Percentiles rank a stretch among this genome's conserved stretches.
Evolutionary conservation across 1,140 invertebrate species (phyloP).

Genomic region (Thaumatotibia leucotreta): DNA sequence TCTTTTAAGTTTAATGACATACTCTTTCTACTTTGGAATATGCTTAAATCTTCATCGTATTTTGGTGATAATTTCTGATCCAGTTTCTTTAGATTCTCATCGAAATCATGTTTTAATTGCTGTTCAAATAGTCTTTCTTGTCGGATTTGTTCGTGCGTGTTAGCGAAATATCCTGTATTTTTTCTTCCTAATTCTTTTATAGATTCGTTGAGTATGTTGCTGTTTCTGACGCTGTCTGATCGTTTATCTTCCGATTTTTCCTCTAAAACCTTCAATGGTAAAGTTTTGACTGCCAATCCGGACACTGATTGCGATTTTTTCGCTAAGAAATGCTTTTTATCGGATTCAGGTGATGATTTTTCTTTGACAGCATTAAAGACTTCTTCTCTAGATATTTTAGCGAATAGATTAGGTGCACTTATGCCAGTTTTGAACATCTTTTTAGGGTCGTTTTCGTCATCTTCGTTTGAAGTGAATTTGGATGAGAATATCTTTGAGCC

Average conservation of each 20-base stretch:
- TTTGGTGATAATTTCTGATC: constrained; percentile 49
- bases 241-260: constrained; percentile 39
- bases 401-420: constrained; percentile 67
- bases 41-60: constrained; percentile 54
- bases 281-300: constrained; percentile 30
- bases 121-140: constrained; percentile 74
- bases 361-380: constrained; percentile 36
- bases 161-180: constrained; percentile 78
- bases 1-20: constrained; percentile 58
- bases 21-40: constrained; percentile 49
- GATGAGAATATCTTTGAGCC: constrained; percentile 61
- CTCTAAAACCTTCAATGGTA: constrained; percentile 56
- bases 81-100: constrained; percentile 64
- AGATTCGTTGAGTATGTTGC: constrained; percentile 66
- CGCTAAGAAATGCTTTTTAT: constrained; percentile 62
- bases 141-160: constrained; percentile 80
- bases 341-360: constrained; percentile 34
- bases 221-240: constrained; percentile 34
- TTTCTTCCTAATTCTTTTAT: constrained; percentile 50
- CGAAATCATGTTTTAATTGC: constrained; percentile 70
- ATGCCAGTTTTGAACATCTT: constrained; percentile 60
- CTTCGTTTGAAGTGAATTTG: constrained; percentile 54
- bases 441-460: constrained; percentile 38
- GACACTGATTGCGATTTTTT: constrained; percentile 71
- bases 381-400: constrained; percentile 57